These are phyloP conservation scores for Tenthredo amoena DNA, from an alignment of 2,888 invertebrate genomes.

Conservation along the genomic window DNA sequence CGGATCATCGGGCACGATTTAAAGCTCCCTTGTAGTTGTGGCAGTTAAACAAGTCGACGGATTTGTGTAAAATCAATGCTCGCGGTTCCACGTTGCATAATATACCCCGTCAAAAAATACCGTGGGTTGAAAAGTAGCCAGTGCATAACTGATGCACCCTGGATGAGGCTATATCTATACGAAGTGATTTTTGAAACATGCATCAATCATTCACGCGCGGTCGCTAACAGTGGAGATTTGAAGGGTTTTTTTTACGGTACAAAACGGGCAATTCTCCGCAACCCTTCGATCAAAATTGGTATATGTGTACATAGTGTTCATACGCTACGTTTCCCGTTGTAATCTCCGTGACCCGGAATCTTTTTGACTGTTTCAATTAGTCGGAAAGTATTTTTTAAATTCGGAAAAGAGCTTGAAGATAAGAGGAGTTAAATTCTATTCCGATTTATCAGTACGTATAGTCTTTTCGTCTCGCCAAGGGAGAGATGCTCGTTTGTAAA, in stretches of 20 bases:
- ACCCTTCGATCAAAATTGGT: not conserved
- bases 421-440: not conserved
- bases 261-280: not conserved
- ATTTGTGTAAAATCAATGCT: conserved; percentile 22
- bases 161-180: not conserved
- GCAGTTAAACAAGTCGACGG: conserved; percentile 10
- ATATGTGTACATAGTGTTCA: not conserved
- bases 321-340: not conserved
- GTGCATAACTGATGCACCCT: not conserved
- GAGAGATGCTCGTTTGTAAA: not conserved
- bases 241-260: not conserved
- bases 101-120: not conserved
- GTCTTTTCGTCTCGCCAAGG: not conserved
- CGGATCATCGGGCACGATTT: conserved; percentile 67
- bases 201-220: conserved; percentile 39
- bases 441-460: not conserved
- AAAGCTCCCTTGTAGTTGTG: conserved; percentile 2
- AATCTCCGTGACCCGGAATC: not conserved
- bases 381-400: not conserved
- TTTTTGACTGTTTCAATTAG: not conserved
- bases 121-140: not conserved
- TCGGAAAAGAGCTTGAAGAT: not conserved
- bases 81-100: not conserved
- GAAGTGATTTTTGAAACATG: conserved; percentile 22
- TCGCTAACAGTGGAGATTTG: not conserved